Evolutionary conservation across 35 echinoderm and acorn worm species (phyloP).

Genomic region (Heliocidaris erythrogramma): DNA sequence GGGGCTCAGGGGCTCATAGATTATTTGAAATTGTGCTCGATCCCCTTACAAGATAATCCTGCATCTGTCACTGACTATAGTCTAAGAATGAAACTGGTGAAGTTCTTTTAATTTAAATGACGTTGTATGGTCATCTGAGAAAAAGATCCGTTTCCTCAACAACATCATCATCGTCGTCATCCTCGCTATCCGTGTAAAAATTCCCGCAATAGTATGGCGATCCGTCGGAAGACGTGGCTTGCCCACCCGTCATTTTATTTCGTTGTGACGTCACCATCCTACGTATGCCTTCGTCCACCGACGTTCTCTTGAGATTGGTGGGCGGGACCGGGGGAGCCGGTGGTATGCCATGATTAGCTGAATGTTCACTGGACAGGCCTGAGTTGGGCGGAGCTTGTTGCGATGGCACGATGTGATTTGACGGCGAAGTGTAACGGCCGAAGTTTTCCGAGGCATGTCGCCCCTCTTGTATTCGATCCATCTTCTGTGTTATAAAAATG

Average conservation of each 20-base stretch:
- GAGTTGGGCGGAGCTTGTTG: background rate
- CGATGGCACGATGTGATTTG: constrained; percentile 2
- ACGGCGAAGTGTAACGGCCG: background rate
- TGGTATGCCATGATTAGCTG: background rate
- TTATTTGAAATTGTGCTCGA: too few species aligned
- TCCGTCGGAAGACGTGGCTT: background rate
- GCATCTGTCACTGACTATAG: too few species aligned
- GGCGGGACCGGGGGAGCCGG: background rate
- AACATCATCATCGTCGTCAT: background rate
- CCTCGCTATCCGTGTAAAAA: background rate
- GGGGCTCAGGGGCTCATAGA: too few species aligned
- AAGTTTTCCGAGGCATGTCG: background rate
- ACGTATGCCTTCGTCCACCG: constrained; percentile 11
- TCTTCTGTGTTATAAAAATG: background rate
- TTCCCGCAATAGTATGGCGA: background rate
- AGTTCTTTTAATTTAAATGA: too few species aligned
- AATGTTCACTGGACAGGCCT: background rate
- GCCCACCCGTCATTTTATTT: background rate
- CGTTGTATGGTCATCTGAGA: background rate
- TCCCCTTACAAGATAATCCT: too few species aligned
- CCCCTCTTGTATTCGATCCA: background rate
- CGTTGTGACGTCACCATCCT: constrained; percentile 8
- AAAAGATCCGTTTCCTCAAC: constrained; percentile 20
- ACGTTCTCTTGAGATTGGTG: background rate
- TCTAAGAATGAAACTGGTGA: too few species aligned